Conservation (phyloP, 1,140 invertebrate species). For the Triops cancriformis region DNA sequence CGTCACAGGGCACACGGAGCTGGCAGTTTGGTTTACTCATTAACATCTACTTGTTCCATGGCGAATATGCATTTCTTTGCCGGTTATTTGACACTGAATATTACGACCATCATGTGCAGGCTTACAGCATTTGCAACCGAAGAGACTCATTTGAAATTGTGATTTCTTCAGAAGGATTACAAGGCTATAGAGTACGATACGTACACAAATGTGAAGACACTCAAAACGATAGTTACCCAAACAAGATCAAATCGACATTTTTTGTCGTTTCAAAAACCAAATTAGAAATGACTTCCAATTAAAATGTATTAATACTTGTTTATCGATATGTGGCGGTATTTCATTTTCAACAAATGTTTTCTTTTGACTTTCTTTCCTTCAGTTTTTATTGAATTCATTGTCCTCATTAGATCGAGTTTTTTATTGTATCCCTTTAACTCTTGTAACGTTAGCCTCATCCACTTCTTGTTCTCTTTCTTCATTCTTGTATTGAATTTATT, state of each 20-base stretch:
- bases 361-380: background rate
- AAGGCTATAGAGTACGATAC: background rate
- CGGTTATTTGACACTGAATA: background rate
- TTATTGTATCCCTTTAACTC: background rate
- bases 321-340: background rate
- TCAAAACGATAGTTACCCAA: background rate
- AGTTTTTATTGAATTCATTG: background rate
- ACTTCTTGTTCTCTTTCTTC: background rate
- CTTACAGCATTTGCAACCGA: background rate
- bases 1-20: background rate
- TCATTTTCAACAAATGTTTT: background rate
- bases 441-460: no score
- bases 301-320: background rate
- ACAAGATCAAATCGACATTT: background rate
- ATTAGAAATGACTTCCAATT: background rate
- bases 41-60: background rate
- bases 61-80: background rate
- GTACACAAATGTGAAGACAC: background rate
- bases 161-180: background rate
- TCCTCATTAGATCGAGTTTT: background rate
- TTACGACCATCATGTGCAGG: background rate
- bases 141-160: background rate
- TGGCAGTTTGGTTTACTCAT: background rate
- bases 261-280: background rate
- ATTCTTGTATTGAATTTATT: background rate